Evolutionary conservation across 1,140 invertebrate genomes (phyloP).

Genomic region (Calosoma granatense): DNA sequence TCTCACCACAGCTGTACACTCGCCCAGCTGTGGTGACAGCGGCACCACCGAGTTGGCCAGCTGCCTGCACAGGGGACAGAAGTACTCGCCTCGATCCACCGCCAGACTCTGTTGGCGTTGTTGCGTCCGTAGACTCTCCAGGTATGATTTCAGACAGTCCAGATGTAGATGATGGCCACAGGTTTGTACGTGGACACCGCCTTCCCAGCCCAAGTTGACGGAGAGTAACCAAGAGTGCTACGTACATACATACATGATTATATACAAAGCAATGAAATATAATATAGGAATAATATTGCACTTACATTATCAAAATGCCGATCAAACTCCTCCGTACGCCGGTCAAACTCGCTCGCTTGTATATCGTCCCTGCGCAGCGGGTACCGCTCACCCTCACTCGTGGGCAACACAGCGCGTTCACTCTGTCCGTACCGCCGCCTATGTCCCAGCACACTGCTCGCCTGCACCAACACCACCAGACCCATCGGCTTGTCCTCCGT

Average conservation of each 20-base stretch:
- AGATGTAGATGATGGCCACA: constrained; percentile 94
- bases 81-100: constrained; percentile 78
- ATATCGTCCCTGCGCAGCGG: constrained; percentile 45
- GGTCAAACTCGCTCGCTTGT: constrained; percentile 53
- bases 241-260: constrained; percentile 19
- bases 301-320: constrained; percentile 63
- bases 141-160: constrained; percentile 82
- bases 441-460: constrained; percentile 73
- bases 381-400: constrained; percentile 48
- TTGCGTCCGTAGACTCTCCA: constrained; percentile 66
- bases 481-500: constrained; percentile 82
- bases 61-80: constrained; percentile 88
- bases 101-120: constrained; percentile 62
- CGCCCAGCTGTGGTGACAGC: constrained; percentile 67
- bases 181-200: constrained; percentile 88
- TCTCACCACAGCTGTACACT: constrained; percentile 51
- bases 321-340: constrained; percentile 56
- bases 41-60: constrained; percentile 88
- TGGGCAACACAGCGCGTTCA: constrained; percentile 52
- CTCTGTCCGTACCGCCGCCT: constrained; percentile 43
- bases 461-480: constrained; percentile 78
- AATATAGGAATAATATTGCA: constrained; percentile 11
- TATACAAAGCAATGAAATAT: neutral
- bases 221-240: constrained; percentile 69
- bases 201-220: constrained; percentile 83